Base-by-base conservation (phyloP, 1,140 invertebrate species). In the Trachymyrmex cornetzi region DNA sequence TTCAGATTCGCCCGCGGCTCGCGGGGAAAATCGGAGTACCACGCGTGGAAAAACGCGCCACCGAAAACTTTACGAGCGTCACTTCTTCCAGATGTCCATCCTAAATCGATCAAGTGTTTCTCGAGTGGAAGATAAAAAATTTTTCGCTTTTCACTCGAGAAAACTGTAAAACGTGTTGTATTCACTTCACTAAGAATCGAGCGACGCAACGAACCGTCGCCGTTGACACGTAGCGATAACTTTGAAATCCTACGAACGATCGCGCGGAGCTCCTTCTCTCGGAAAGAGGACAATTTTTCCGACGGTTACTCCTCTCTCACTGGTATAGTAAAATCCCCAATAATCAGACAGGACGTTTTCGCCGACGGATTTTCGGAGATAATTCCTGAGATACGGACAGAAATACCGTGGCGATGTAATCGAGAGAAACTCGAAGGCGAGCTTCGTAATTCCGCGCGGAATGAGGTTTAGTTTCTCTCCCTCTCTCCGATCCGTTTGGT, bases 71-170 rank as follows among this genome's bases (percentile, higher is more conserved):
- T 74, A 75, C 55, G 55, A 75, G 27, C 71, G 69, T 50, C 69
- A 69, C 38, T 74, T 84, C 80, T 50, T 48, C 69, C 80, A 75
- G 80, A 61, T 84, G 71, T 48, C 38, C 80, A 84, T 84, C 69
- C 55, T 61, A 61, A 44, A 44, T 74, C 38, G 34, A 44, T 19
- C 55, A 24, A 48, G 34, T 19, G 48, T 27, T 24, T 71, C 57
- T 48, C 67, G 34, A 44, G 22, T n/a, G 38, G n/a, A 22, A 9
- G 16, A 44, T 14, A 34, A 4, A 30, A 34, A 55, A 34, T 22
- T 16, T 30, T 19, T 0, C 7, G 24, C 27, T 53, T 66, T 66
- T 80, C 55, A 55, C 30, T 66, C 22, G n/a, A 22, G 30, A 53
- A 53, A 30, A 55, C 14, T 11, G 22, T 16, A n/a, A 22, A 57